phyloP scores from a whole-genome alignment of 2,797 vertebrate genomes.

The Pseudomugil tenellus region DNA sequence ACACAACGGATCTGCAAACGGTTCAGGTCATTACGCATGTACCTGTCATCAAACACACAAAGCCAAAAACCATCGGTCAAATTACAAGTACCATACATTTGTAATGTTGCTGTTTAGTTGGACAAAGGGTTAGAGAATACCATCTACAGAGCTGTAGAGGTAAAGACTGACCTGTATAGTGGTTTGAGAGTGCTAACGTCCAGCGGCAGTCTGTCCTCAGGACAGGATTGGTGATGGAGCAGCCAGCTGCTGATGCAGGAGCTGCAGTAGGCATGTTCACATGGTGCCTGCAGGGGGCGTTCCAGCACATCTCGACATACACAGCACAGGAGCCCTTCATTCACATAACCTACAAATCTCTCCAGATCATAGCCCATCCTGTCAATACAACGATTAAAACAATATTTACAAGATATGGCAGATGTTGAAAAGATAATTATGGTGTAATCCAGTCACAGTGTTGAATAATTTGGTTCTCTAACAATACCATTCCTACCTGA shows the following conservation, averaged over 20 bases:
- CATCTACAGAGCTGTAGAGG: neutral
- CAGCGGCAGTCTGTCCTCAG: constrained; percentile 88
- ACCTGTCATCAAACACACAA: constrained; percentile 73
- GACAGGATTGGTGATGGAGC: constrained; percentile 88
- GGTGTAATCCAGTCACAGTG: neutral
- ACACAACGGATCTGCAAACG: constrained; percentile 89
- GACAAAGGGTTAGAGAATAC: neutral
- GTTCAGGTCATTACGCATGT: constrained; percentile 92
- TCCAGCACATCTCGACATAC: constrained; percentile 90
- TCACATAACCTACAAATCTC: constrained; percentile 91
- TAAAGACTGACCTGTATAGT: constrained; percentile 84
- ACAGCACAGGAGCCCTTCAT: constrained; percentile 90
- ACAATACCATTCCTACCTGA: constrained; percentile 55
- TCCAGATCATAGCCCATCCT: constrained; percentile 93
- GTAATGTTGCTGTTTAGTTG: neutral
- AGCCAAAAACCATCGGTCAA: constrained; percentile 6
- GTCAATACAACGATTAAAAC: constrained; percentile 10
- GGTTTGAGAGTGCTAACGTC: constrained; percentile 84
- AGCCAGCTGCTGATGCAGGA: constrained; percentile 91
- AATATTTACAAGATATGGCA: constrained; percentile 9
- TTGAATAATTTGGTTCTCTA: neutral
- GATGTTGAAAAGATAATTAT: neutral
- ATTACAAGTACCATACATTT: neutral
- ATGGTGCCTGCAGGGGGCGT: constrained; percentile 91
- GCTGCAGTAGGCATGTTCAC: constrained; percentile 91